phyloP scores from a whole-genome alignment of 1,140 invertebrate species.

The Heterodera carotae region DNA sequence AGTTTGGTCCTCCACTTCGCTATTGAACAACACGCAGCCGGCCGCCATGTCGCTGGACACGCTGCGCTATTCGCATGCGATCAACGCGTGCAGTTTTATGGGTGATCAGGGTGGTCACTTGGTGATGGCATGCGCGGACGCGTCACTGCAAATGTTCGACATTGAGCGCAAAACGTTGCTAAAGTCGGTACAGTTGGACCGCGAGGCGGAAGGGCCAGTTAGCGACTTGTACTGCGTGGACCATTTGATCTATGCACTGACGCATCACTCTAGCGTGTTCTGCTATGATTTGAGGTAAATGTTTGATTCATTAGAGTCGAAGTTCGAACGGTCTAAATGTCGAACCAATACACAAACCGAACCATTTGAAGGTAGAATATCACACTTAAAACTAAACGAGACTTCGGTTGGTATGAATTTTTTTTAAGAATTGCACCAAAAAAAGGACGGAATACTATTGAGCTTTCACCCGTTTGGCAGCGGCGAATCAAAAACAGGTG shows the following conservation, averaged over 20 bases:
- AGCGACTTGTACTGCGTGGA: slow-evolving; percentile 42
- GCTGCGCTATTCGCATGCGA: slow-evolving; percentile 40
- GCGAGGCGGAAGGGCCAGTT: slow-evolving; percentile 38
- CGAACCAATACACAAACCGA: no score
- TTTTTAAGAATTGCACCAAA: slow-evolving; percentile 40
- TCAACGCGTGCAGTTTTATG: slow-evolving; percentile 52
- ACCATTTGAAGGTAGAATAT: no score
- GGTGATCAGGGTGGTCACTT: slow-evolving; percentile 37
- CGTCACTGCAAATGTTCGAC: slow-evolving; percentile 40
- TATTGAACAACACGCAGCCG: slow-evolving; percentile 31
- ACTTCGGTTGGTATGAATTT: no score
- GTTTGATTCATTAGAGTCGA: no score
- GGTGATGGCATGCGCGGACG: slow-evolving; percentile 41
- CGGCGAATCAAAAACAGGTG: slow-evolving; percentile 35
- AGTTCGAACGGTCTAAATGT: no score
- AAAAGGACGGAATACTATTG: slow-evolving; percentile 33
- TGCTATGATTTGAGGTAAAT: slow-evolving; percentile 51
- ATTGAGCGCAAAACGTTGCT: slow-evolving; percentile 37
- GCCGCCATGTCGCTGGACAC: slow-evolving; percentile 44
- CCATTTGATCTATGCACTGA: slow-evolving; percentile 53
- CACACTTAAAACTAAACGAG: no score
- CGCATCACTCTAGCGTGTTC: slow-evolving; percentile 48
- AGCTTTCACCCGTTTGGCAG: slow-evolving; percentile 44
- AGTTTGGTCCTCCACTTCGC: slow-evolving; percentile 39
- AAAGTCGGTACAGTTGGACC: slow-evolving; percentile 42